Percentiles rank a stretch among this genome's conserved stretches.
Conservation (phyloP, 2,113 vertebrate genomes). For the Girardinichthys multiradiatus region DNA sequence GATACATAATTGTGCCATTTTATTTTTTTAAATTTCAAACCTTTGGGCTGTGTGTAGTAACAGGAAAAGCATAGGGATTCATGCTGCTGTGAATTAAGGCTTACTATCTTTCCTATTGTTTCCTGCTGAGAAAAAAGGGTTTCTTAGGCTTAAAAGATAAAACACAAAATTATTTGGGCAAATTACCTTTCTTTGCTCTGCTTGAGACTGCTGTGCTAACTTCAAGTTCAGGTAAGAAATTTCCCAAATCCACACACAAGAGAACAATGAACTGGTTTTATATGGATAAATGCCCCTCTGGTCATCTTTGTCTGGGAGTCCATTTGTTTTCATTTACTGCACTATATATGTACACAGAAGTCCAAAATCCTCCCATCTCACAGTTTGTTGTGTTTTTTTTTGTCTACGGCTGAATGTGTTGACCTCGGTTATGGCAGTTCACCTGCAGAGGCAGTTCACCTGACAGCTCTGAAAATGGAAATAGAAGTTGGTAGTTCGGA, state of each 20-base stretch:
- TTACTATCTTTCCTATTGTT: not conserved
- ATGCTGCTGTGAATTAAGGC: conserved; percentile 54
- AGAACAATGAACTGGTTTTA: conserved; percentile 20
- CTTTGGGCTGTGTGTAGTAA: not conserved
- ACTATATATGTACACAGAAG: not conserved
- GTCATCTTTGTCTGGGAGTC: not conserved
- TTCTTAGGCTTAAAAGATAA: conserved; percentile 4
- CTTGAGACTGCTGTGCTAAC: conserved; percentile 10
- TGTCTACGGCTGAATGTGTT: conserved; percentile 26
- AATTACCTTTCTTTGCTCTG: conserved; percentile 4
- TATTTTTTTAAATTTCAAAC: not conserved
- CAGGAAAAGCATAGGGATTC: not conserved
- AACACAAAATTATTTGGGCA: conserved; percentile 10
- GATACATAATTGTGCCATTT: not conserved
- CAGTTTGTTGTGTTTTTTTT: conserved; percentile 11
- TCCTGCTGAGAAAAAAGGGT: not conserved
- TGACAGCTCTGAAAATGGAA: conserved; percentile 13
- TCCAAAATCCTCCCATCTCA: conserved; percentile 17
- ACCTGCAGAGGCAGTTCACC: conserved; percentile 54
- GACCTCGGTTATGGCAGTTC: conserved; percentile 28
- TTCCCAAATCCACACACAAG: not conserved
- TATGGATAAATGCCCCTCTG: conserved; percentile 23
- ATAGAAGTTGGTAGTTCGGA: conserved; percentile 51
- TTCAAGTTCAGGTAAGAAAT: conserved; percentile 11
- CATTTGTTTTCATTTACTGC: conserved; percentile 1